Evolutionary conservation across 1,140 invertebrate genomes (phyloP).

Genomic region (Potamilus streckersoni): DNA sequence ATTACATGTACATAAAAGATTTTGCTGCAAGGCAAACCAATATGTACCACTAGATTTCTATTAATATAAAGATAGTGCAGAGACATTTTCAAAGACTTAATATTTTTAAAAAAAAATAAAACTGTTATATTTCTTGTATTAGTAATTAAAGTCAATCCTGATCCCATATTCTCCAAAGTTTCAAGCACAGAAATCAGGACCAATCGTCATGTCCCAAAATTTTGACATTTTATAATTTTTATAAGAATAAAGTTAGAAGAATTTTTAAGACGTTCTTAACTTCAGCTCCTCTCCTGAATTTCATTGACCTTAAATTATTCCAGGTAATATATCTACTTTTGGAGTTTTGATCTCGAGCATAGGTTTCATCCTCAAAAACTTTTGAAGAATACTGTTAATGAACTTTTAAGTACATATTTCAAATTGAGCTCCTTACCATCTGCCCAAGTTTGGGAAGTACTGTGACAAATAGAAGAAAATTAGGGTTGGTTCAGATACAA

Average conservation of each 20-base stretch:
- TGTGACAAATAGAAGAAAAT: slow-evolving; percentile 74
- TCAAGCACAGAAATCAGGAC: too few species aligned
- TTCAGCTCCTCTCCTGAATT: background rate
- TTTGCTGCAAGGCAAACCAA: background rate
- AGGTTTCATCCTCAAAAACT: background rate
- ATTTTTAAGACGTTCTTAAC: background rate
- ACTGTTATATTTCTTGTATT: too few species aligned
- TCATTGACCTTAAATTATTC: background rate
- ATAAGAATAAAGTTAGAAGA: background rate
- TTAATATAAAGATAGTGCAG: too few species aligned
- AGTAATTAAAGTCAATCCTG: too few species aligned
- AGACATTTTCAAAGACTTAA: too few species aligned
- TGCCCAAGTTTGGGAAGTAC: slow-evolving; percentile 73
- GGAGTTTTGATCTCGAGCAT: too few species aligned
- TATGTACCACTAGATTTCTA: too few species aligned
- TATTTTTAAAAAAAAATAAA: too few species aligned
- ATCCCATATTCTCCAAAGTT: too few species aligned
- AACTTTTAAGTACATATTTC: background rate
- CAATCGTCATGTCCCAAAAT: too few species aligned
- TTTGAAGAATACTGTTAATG: background rate
- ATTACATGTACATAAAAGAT: slow-evolving; percentile 7
- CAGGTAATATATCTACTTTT: too few species aligned
- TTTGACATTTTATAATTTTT: too few species aligned
- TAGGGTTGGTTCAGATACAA: slow-evolving; percentile 75
- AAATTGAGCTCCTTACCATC: slow-evolving; percentile 35